These are phyloP conservation scores for Heliconius ismenius DNA, from an alignment of 2,888 invertebrate species.

Conservation along the genomic window DNA sequence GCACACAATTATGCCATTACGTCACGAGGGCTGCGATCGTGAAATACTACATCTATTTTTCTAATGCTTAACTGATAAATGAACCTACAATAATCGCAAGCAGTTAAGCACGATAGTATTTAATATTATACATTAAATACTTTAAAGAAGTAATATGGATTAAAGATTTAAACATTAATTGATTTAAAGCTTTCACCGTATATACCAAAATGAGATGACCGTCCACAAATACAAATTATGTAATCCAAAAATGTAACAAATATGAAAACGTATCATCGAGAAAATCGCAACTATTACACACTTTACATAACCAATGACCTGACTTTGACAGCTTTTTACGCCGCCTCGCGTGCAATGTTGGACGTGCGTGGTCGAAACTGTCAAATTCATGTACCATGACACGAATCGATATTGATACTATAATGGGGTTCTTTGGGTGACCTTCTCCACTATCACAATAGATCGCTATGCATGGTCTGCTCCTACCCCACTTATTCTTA, in stretches of 20 bases:
- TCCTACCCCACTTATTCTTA: conserved; percentile 69
- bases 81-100: background rate
- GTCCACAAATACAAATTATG: background rate
- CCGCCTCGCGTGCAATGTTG: conserved; percentile 17
- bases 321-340: conserved; percentile 39
- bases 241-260: conserved; percentile 12
- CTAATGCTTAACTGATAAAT: too few relatives aligned
- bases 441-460: conserved; percentile 65
- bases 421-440: conserved; percentile 61
- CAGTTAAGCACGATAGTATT: background rate
- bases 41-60: background rate
- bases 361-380: conserved; percentile 33
- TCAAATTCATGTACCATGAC: conserved; percentile 62
- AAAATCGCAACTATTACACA: conserved; percentile 26
- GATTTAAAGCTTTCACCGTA: background rate
- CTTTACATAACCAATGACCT: conserved; percentile 29
- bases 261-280: background rate
- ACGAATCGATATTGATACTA: conserved; percentile 64
- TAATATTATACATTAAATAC: too few relatives aligned
- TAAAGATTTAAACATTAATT: background rate
- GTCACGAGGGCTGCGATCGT: background rate
- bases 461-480: conserved; percentile 61
- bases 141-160: too few relatives aligned
- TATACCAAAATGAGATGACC: background rate
- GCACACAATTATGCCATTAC: too few relatives aligned